Percentiles rank a stretch among this genome's conserved stretches.
Conservation (phyloP, 2,113 vertebrate species). For the Ophthalmotilapia sp. region DNA sequence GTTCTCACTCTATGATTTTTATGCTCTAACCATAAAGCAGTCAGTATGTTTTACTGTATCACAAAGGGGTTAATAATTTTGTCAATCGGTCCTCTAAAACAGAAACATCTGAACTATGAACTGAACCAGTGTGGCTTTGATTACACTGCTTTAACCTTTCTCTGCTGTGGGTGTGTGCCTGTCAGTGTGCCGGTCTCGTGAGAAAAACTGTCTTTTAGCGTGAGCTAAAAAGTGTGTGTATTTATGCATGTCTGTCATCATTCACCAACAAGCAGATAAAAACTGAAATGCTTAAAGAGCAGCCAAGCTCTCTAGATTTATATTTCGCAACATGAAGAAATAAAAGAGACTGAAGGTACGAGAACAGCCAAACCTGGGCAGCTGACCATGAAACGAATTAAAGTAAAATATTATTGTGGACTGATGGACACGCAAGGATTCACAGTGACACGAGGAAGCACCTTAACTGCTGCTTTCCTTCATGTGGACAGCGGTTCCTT, state of each 20-base stretch:
- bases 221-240: background rate
- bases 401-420: background rate
- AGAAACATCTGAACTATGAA: constrained; percentile 29
- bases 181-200: background rate
- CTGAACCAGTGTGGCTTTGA: constrained; percentile 35
- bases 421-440: background rate
- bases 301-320: background rate
- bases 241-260: background rate
- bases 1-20: background rate
- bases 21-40: background rate
- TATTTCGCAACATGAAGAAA: background rate
- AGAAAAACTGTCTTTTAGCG: background rate
- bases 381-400: background rate
- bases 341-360: background rate
- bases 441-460: background rate
- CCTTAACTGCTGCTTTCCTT: background rate
- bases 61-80: constrained; percentile 4
- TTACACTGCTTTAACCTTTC: constrained; percentile 6
- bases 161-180: background rate
- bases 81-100: constrained; percentile 9
- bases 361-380: background rate
- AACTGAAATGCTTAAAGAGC: background rate
- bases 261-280: background rate
- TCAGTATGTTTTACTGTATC: background rate
- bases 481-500: background rate